A percentile compares a stretch with the other conserved stretches of the same genome.
Conservation (phyloP, 2,113 vertebrate genomes). For the Anguilla japonica region DNA sequence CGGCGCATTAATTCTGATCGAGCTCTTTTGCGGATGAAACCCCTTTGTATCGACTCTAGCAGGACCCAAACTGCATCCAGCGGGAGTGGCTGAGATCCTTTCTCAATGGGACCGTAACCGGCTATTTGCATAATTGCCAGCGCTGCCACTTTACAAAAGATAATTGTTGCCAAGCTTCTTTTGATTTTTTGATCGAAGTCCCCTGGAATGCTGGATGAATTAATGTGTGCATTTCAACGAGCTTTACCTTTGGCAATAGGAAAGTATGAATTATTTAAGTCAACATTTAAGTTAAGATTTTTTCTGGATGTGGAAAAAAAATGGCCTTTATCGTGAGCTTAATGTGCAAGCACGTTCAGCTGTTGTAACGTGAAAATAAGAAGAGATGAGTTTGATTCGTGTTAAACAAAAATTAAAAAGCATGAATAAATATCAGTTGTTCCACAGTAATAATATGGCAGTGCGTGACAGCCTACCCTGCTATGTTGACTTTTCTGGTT, state of each 20-base stretch:
- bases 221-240: constrained; percentile 1
- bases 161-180: constrained; percentile 5
- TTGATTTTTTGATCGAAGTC: neutral
- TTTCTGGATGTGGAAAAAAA: neutral
- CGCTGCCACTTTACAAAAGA: neutral
- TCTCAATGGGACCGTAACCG: neutral
- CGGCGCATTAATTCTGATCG: neutral
- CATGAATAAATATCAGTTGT: no score
- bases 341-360: neutral
- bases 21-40: neutral
- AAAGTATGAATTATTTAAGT: neutral
- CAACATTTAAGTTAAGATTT: no score
- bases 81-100: neutral
- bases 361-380: no score
- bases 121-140: constrained; percentile 6
- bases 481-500: no score
- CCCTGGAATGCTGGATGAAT: neutral
- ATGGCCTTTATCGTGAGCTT: neutral
- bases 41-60: neutral
- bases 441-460: no score
- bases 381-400: no score
- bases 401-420: no score
- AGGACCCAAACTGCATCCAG: neutral
- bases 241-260: neutral
- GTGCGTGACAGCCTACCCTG: no score